Base-by-base conservation (phyloP, 2,113 vertebrate species). In the Felis catus region DNA sequence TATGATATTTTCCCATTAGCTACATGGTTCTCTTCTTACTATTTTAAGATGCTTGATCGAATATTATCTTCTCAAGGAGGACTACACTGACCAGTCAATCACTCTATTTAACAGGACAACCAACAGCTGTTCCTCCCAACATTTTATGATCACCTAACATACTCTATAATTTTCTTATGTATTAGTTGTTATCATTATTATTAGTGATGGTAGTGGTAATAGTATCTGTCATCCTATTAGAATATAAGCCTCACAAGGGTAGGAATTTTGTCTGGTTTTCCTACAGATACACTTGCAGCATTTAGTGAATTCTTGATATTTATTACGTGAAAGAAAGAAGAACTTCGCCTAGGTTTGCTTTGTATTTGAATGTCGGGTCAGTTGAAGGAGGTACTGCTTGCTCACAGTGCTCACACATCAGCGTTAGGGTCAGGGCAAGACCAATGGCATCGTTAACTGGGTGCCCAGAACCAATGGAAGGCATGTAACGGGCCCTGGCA, bases 11-110 rank as follows among this genome's bases (percentile, higher is more conserved):
- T 95, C 68, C 71, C 51, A 53, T 11, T 31, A 66, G 16, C 7
- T 61, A 0, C 45, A 45, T 61, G 51, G 18, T 25, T 84, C 79
- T 71, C 78, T 53, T 83, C 63, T 82, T 80, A 68, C 15, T 66
- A 70, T 94, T 81, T 90, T 88, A 31, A 97, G 23, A 51, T 78
- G 45, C 95, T 61, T 94, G 19, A n/a, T 93, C 71, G 93, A 81
- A 63, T 83, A 73, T 39, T 73, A 90, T 25, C 39, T 73, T 94
- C 58, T 41, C 39, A n/a, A n/a, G 41, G 33, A 79, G 45, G 21
- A 27, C 63, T 63, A 12, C 6, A 29, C 19, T 71, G 29, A 63
- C 6, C 3, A n/a, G 55, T 65, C 68, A 88, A 9, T 58, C 31
- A 74, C 4, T 73, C 11, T 61, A 11, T 73, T 89, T 53, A 70